These are phyloP conservation scores for Polypterus bichir DNA, from an alignment of 2,113 vertebrate species.

Conservation along the genomic window DNA sequence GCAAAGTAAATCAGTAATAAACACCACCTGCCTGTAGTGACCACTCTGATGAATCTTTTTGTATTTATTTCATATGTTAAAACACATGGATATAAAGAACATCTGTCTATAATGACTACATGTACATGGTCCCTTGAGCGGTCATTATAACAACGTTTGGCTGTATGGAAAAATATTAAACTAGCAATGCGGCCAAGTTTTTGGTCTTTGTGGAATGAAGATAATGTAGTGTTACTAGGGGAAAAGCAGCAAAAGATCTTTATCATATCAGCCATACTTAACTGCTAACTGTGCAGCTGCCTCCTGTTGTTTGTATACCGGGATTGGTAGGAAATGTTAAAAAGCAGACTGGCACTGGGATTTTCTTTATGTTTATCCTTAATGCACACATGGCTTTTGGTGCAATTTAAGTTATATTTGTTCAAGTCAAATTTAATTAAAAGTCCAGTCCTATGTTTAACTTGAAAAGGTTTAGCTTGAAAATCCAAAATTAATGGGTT, in stretches of 20 bases:
- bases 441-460: not conserved
- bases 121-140: conserved; percentile 46
- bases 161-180: conserved; percentile 28
- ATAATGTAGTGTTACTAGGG: conserved; percentile 22
- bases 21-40: conserved; percentile 48
- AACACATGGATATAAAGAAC: conserved; percentile 57
- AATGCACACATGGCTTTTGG: not conserved
- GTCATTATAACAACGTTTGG: conserved; percentile 50
- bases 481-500: too few relatives aligned
- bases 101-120: conserved; percentile 55
- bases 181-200: not conserved
- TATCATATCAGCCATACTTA: not conserved
- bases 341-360: not conserved
- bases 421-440: not conserved
- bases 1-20: conserved; percentile 39
- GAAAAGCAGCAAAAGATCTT: not conserved
- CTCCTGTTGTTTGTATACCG: not conserved
- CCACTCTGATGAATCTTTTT: conserved; percentile 44
- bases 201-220: not conserved
- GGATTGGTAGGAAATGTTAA: not conserved
- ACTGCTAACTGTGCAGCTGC: not conserved
- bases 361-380: not conserved
- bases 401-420: not conserved
- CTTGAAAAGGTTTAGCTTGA: not conserved
- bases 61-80: conserved; percentile 43